Conservation (phyloP, 2,888 invertebrate genomes). For the Ametastegia equiseti region DNA sequence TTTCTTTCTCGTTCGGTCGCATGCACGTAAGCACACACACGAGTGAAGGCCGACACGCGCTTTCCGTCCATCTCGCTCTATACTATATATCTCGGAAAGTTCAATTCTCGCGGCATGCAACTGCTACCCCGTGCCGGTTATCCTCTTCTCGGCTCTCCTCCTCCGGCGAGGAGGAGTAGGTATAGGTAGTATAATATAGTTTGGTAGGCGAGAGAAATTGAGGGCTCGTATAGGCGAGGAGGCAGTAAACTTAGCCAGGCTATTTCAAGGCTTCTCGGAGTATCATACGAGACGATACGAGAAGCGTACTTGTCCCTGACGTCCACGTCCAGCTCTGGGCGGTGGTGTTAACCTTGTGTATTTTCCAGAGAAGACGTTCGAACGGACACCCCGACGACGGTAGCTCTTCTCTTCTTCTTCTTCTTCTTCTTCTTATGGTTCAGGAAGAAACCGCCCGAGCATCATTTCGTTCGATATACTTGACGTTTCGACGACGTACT, state of each 20-base stretch:
- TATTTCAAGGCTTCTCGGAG: constrained; percentile 44
- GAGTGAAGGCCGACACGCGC: not conserved
- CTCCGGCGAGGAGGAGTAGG: not conserved
- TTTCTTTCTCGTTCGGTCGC: not conserved
- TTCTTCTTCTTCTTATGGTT: too few relatives aligned
- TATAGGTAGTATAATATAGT: too few relatives aligned
- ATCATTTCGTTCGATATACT: not conserved
- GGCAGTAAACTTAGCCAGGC: constrained; percentile 39
- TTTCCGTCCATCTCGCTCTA: not conserved
- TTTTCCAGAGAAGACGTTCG: not conserved
- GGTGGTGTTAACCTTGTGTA: constrained; percentile 2
- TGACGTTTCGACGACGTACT: not conserved
- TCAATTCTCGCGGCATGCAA: constrained; percentile 30
- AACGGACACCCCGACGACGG: not conserved
- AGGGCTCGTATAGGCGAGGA: constrained; percentile 25
- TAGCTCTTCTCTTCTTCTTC: not conserved
- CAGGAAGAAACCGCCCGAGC: not conserved
- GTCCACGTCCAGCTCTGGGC: not conserved
- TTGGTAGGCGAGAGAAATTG: not conserved
- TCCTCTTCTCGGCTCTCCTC: not conserved
- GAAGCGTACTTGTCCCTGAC: constrained; percentile 38
- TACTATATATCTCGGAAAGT: constrained; percentile 21
- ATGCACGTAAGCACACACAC: not conserved
- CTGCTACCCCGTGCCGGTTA: constrained; percentile 24
- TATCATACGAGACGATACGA: constrained; percentile 19